A percentile compares a stretch with the other conserved stretches of the same genome.
These are phyloP conservation scores for Microtus montanus DNA, from an alignment of 2,113 vertebrate species.

Conservation along the genomic window DNA sequence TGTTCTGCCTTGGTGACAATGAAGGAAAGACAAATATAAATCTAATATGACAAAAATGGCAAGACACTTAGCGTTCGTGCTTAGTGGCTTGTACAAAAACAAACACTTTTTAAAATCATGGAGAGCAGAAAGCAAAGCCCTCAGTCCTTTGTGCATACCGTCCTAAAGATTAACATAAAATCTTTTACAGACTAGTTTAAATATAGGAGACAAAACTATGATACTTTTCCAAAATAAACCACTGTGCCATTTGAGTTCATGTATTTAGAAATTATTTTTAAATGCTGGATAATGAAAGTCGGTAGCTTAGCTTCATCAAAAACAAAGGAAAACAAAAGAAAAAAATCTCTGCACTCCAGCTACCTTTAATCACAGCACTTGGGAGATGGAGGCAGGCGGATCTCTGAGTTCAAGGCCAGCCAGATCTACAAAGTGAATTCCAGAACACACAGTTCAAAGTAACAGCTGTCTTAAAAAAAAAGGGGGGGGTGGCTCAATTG, in stretches of 20 bases:
- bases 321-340: not conserved
- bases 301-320: not conserved
- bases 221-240: not conserved
- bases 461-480: not conserved
- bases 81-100: not conserved
- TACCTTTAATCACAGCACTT: not conserved
- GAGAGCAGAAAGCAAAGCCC: not conserved
- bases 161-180: not conserved
- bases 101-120: not conserved
- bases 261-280: not conserved
- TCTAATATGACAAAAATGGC: not conserved
- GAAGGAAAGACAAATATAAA: not conserved
- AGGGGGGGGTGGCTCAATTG: accelerated
- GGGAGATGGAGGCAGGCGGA: not conserved
- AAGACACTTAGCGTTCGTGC: not conserved
- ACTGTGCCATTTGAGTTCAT: not conserved
- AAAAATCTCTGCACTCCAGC: not conserved
- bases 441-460: not conserved
- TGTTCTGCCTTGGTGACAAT: not conserved
- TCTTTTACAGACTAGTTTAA: not conserved
- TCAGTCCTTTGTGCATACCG: too few relatives aligned
- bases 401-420: not conserved
- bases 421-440: not conserved
- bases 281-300: not conserved
- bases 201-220: not conserved